Evolutionary conservation across 2,113 vertebrate genomes (phyloP), one percentile per base, ranked within the genome.

Genomic region (Cottus gobio): DNA sequence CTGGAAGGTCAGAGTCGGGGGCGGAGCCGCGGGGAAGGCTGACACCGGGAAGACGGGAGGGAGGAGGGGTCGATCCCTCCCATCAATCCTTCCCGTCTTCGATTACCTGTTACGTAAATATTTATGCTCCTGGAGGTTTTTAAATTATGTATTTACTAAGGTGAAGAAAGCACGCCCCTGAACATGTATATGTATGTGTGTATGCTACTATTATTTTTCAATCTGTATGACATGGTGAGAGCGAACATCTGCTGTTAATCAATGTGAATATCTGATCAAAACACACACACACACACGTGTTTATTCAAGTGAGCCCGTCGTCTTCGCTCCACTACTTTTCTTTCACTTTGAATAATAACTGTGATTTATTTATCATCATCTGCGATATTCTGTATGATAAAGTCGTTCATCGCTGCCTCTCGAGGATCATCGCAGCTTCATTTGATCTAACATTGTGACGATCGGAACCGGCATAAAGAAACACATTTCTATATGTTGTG

Each of bases 1-100:
- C 71, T 80, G 72, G 79, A 85, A 86, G 85, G 86, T 87, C 82
- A 77, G 72, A 68, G 79, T 73, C 15, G 4, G 80, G 57, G 80
- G 57, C 3, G 58, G 50, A 44, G 77, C 0, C 1, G 73, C 39
- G 64, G 15, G 68, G 57, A 81, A 69, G 52, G 15, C 42, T 86
- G 87, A 86, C 75, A n/a, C 83, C 79, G 42, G 31, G 54, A 57
- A 26, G 52, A 15, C 13, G 39, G 44, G 16, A 6, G 16, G 44
- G 44, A 11, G 50, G 10, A 16, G 62, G 42, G 42, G 54, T 71
- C 8, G 44, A 44, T 80, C 65, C 39, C 31, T 82, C 64, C 48
- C 71, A 71, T 80, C 82, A 31, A 46, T 77, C 39, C 20, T 63
- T 39, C 28, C 20, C 31, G 20, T 39, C 31, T 5, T 58, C n/a